Percentiles rank a stretch among this genome's conserved stretches.
These are phyloP conservation scores for Gerris buenoi DNA, from an alignment of 1,140 invertebrate species.

Conservation along the genomic window DNA sequence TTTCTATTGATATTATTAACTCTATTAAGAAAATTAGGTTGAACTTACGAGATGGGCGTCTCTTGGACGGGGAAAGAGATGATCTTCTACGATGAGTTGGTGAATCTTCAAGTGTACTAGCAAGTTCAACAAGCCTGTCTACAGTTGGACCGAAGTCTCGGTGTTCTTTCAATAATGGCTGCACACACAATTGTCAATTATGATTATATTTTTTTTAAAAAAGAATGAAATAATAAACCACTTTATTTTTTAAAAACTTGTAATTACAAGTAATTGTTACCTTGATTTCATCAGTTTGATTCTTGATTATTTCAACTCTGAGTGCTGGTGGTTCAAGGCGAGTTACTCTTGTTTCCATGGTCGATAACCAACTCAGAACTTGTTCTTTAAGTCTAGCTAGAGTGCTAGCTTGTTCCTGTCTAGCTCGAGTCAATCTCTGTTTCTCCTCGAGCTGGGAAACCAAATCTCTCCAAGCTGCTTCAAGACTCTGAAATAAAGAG, in stretches of 20 bases:
- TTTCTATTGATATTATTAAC: too few species aligned
- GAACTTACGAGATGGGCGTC: conserved; percentile 23
- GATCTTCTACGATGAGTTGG: conserved; percentile 45
- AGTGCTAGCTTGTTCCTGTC: conserved; percentile 64
- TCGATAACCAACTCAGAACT: conserved; percentile 62
- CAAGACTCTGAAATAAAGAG: conserved; percentile 42
- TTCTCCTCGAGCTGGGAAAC: conserved; percentile 65
- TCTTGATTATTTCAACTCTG: conserved; percentile 66
- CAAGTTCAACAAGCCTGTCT: conserved; percentile 73
- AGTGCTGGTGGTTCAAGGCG: conserved; percentile 68
- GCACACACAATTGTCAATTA: conserved; percentile 18
- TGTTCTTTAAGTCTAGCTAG: conserved; percentile 73
- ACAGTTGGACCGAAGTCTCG: conserved; percentile 70
- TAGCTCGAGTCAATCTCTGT: conserved; percentile 59
- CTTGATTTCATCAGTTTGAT: conserved; percentile 72
- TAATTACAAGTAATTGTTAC: too few species aligned
- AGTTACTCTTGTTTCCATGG: conserved; percentile 55
- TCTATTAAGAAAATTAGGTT: background rate
- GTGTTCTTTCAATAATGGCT: conserved; percentile 76
- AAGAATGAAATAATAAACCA: background rate
- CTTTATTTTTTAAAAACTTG: background rate
- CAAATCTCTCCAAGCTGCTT: conserved; percentile 76
- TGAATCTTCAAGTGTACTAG: conserved; percentile 69
- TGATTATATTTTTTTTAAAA: background rate
- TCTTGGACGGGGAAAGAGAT: conserved; percentile 54